Evolutionary conservation across 2,113 vertebrate genomes (phyloP).

Genomic region (Cichladusa arquata): DNA sequence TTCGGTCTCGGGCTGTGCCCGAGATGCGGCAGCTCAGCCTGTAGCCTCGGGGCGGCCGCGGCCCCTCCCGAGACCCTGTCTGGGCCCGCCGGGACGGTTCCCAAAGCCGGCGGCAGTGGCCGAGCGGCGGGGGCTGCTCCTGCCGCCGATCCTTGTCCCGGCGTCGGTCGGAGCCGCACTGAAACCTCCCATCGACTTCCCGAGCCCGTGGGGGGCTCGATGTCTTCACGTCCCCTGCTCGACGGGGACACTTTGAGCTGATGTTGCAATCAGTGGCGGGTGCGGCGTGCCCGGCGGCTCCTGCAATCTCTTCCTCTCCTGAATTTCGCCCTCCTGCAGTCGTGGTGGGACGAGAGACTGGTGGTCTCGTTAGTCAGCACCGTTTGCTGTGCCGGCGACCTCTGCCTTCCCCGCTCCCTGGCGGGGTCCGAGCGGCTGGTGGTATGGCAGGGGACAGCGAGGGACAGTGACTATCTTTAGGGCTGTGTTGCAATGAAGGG

Average conservation of each 20-base stretch:
- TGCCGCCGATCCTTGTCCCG: neutral
- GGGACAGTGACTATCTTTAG: constrained; percentile 14
- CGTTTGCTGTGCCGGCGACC: neutral
- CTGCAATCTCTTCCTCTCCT: neutral
- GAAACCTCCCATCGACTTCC: neutral
- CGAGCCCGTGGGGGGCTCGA: fast-evolving
- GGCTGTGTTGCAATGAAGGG: constrained; percentile 2
- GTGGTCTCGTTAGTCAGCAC: neutral
- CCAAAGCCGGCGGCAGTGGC: neutral
- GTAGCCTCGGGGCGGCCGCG: neutral
- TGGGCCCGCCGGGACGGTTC: neutral
- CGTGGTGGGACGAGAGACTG: fast-evolving
- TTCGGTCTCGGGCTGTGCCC: neutral
- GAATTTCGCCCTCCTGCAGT: neutral
- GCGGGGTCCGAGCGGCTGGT: neutral
- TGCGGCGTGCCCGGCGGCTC: neutral
- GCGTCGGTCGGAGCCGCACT: neutral
- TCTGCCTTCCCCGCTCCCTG: neutral
- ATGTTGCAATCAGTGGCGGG: neutral
- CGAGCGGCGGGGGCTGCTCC: neutral
- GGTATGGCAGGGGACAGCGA: neutral
- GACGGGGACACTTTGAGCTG: neutral
- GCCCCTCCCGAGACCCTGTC: neutral
- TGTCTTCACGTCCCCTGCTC: neutral
- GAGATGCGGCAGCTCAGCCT: neutral